Evolutionary conservation across 2,113 vertebrate genomes (phyloP), one percentile per base, ranked within the genome.

Genomic region (Vidua chalybeata): DNA sequence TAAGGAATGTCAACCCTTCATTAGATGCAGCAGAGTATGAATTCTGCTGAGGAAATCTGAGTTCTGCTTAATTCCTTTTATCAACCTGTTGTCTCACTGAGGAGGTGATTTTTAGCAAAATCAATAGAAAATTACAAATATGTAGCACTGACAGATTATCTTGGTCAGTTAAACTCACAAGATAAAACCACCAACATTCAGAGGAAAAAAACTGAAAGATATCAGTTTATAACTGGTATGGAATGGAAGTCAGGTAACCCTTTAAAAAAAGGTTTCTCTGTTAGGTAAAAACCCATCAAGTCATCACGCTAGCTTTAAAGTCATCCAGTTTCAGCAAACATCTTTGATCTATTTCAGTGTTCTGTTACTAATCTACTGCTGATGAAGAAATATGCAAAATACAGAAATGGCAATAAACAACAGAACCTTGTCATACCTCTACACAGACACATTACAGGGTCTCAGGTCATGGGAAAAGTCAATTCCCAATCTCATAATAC

Each of bases 281-380:
- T 83, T 28, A 56, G 43, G 18, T 90, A 39, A 83, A 84, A 93
- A 82, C 64, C 33, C 86, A 72, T 80, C 49, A 93, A 96, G 87
- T 61, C 67, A 77, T 93, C 58, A 84, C 7, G 7, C 37, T 22
- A 94, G 54, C 68, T 90, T 91, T 89, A 95, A 95, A 92, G 84
- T 93, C 63, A 95, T 74, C 85, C 78, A 80, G 48, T 96, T 94
- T 97, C 94, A 97, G 49, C 85, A 84, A 96, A 84, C 86, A 92
- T 81, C 91, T 97, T 96, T 97, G 94, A 97, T 97, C 95, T 81
- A 24, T 64, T 82, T 78, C 91, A 96, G 91, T 95, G 68, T 97
- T 92, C 79, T 96, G 45, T 98, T 97, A 97, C 94, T 96, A 97
- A 96, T 87, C 89, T 86, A 39, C 35, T 37, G 81, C 66, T 87